Evolutionary conservation across 2,797 vertebrate genomes (phyloP).

Genomic region (Heteromormyrus szaboi): DNA sequence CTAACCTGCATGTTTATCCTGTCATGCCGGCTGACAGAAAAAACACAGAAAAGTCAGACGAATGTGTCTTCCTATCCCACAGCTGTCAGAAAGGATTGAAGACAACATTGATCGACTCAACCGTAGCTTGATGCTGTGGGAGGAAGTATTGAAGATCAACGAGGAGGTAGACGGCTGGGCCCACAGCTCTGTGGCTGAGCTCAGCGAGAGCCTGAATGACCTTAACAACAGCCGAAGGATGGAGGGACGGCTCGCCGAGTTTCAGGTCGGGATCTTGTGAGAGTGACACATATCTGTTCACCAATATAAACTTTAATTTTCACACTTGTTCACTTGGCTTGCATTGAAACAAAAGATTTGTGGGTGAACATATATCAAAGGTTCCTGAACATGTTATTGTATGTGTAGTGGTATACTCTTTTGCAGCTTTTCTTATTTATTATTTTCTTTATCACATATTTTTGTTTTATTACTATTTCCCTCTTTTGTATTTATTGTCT

Average conservation of each 20-base stretch:
- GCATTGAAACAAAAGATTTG: background rate
- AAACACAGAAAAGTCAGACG: background rate
- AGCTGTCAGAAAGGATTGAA: constrained; percentile 83
- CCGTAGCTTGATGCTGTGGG: constrained; percentile 75
- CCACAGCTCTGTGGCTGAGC: constrained; percentile 62
- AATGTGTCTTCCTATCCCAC: constrained; percentile 22
- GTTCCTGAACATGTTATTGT: background rate
- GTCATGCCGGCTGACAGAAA: background rate
- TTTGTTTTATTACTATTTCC: background rate
- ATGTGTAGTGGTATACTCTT: background rate
- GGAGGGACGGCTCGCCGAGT: constrained; percentile 68
- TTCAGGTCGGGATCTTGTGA: constrained; percentile 67
- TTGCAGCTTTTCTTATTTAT: background rate
- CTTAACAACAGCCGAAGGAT: constrained; percentile 65
- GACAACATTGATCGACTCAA: constrained; percentile 71
- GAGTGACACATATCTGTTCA: background rate
- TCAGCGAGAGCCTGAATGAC: constrained; percentile 66
- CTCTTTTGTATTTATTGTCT: background rate
- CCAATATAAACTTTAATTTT: background rate
- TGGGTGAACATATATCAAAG: background rate
- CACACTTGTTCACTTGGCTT: background rate
- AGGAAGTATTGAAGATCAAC: constrained; percentile 71
- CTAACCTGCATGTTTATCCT: background rate
- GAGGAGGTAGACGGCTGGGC: constrained; percentile 82
- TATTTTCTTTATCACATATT: background rate